These are phyloP conservation scores for Andrena bicolor DNA, from an alignment of 2,888 invertebrate genomes.

Conservation along the genomic window DNA sequence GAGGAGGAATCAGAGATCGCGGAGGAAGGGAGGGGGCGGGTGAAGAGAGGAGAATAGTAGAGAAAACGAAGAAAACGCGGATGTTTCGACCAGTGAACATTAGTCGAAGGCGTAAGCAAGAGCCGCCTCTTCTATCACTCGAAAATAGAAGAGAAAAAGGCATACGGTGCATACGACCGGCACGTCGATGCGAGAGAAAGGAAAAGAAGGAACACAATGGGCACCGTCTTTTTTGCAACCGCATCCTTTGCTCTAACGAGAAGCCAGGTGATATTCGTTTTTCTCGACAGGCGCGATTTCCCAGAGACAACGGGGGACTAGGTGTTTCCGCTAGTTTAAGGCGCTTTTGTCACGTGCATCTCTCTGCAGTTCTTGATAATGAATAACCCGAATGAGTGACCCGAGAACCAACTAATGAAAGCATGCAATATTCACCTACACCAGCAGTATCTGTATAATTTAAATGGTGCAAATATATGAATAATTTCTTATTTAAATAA, in stretches of 20 bases:
- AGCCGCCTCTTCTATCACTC: conserved; percentile 47
- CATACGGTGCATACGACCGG: conserved; percentile 49
- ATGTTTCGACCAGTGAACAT: conserved; percentile 61
- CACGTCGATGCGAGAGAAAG: conserved; percentile 56
- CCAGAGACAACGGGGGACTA: conserved; percentile 28
- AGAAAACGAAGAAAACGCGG: conserved; percentile 50
- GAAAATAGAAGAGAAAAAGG: conserved; percentile 53
- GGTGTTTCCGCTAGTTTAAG: conserved; percentile 38
- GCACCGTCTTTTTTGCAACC: conserved; percentile 41
- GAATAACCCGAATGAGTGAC: not conserved
- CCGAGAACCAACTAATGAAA: too few species aligned
- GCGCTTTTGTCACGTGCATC: conserved; percentile 5
- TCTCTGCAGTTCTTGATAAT: not conserved
- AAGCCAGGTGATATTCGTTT: conserved; percentile 58
- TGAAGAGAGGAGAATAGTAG: conserved; percentile 39
- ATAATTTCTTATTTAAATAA: too few species aligned
- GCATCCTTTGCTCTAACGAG: conserved; percentile 54
- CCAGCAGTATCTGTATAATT: too few species aligned
- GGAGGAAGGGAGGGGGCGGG: conserved; percentile 18
- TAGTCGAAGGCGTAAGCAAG: conserved; percentile 63
- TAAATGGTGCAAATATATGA: too few species aligned
- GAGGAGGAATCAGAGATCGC: conserved; percentile 19
- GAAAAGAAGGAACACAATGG: conserved; percentile 63
- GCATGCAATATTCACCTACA: too few species aligned
- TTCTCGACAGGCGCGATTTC: conserved; percentile 63